Percentiles rank a stretch among this genome's conserved stretches.
These are phyloP conservation scores for Sycophila texana DNA, from an alignment of 2,888 invertebrate species.

Conservation along the genomic window DNA sequence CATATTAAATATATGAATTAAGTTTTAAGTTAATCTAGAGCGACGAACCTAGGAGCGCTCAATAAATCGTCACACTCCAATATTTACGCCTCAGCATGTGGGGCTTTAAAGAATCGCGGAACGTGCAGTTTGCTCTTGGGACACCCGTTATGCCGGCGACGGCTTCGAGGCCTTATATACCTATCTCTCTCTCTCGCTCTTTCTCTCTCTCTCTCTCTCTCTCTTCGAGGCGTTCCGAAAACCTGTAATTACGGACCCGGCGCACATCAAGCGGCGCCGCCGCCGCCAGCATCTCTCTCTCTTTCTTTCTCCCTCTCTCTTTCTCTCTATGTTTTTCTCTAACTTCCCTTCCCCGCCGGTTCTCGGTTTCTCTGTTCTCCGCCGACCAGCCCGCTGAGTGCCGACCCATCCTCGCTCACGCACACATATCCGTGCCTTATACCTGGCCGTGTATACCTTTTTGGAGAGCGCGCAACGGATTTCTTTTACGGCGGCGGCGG, in stretches of 20 bases:
- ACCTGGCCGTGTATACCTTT: conserved; percentile 40
- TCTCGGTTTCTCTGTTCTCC: conserved; percentile 53
- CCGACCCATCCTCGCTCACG: conserved; percentile 3
- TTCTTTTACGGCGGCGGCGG: conserved; percentile 48
- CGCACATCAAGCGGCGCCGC: conserved; percentile 75
- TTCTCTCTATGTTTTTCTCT: conserved; percentile 55
- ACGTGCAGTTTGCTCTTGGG: conserved; percentile 14
- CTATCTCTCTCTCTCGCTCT: conserved; percentile 42
- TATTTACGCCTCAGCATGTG: neutral
- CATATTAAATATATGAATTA: no score
- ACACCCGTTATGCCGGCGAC: conserved; percentile 51
- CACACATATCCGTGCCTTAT: conserved; percentile 10
- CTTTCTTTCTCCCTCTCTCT: conserved; percentile 55
- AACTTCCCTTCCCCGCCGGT: conserved; percentile 54
- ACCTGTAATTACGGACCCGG: conserved; percentile 75
- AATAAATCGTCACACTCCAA: neutral
- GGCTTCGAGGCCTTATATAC: conserved; percentile 11
- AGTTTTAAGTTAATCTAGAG: no score
- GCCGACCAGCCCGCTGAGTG: neutral
- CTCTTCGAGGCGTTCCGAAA: conserved; percentile 68
- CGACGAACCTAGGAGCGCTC: no score
- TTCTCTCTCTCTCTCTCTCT: conserved; percentile 39
- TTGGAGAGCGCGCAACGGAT: conserved; percentile 53
- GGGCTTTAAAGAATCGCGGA: neutral
- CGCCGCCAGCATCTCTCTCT: conserved; percentile 61